Percentiles rank a stretch among this genome's conserved stretches.
phyloP scores from a whole-genome alignment of 2,888 invertebrate species.

The Cerastoderma edule region DNA sequence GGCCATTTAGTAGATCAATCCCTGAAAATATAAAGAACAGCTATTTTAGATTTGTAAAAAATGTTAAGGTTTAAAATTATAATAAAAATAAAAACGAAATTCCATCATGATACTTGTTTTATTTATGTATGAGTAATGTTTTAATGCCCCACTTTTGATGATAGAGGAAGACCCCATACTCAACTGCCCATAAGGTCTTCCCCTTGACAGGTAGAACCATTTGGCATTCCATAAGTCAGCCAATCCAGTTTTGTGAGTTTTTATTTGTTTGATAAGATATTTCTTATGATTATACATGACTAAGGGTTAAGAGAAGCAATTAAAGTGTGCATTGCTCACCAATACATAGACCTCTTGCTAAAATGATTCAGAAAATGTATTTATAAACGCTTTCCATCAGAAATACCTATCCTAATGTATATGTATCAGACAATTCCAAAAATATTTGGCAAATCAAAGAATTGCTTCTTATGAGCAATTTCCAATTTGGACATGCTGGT shows the following conservation, averaged over 20 bases:
- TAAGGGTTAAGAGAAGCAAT: neutral
- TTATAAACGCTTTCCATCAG: neutral
- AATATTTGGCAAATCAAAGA: neutral
- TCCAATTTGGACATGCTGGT: too few species aligned
- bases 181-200: neutral
- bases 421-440: too few species aligned
- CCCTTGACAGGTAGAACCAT: neutral
- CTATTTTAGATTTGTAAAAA: neutral
- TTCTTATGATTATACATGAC: neutral
- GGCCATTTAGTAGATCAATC: conserved; percentile 59
- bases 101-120: too few species aligned
- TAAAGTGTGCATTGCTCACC: neutral
- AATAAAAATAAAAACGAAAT: too few species aligned
- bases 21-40: conserved; percentile 54
- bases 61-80: neutral
- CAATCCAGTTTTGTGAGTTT: too few species aligned
- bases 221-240: too few species aligned
- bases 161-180: neutral
- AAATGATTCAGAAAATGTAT: neutral
- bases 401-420: too few species aligned
- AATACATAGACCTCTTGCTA: neutral
- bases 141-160: too few species aligned
- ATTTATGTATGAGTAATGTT: too few species aligned
- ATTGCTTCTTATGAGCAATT: neutral
- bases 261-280: too few species aligned